phyloP scores from a whole-genome alignment of 2,113 vertebrate species.

The Sardina pilchardus region DNA sequence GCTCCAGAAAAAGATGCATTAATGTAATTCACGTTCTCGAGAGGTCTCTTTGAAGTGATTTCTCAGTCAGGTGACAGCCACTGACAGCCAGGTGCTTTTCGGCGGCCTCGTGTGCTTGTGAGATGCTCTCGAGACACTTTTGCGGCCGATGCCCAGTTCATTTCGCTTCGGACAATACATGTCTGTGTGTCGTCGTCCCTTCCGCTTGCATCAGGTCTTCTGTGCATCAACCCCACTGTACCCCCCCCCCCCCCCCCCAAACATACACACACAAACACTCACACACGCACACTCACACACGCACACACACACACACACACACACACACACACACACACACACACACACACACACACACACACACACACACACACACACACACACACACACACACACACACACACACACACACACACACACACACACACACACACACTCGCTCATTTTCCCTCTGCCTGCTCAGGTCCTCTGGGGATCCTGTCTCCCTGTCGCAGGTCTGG shows the following conservation, averaged over 20 bases:
- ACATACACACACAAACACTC: too few species aligned
- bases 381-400: too few species aligned
- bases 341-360: too few species aligned
- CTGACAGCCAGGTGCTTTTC: conserved; percentile 1
- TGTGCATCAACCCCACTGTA: not conserved
- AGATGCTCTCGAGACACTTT: not conserved
- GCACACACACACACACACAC: too few species aligned
- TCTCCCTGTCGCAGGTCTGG: not conserved
- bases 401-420: too few species aligned
- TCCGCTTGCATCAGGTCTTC: not conserved
- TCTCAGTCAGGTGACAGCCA: not conserved
- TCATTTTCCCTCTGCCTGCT: not conserved
- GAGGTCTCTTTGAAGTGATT: not conserved
- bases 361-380: too few species aligned
- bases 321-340: not conserved
- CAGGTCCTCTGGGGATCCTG: not conserved
- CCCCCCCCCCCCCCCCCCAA: too few species aligned
- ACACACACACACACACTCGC: not conserved
- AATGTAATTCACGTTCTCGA: not conserved
- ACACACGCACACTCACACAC: too few species aligned
- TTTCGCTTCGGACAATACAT: not conserved
- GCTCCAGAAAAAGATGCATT: not conserved
- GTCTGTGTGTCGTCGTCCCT: not conserved
- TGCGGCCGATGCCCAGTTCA: not conserved
- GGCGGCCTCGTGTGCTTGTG: not conserved